Evolutionary conservation across 92 coral and sea anemone species (phyloP), one percentile per base, ranked within the genome.

Genomic region (Diadumene lineata): DNA sequence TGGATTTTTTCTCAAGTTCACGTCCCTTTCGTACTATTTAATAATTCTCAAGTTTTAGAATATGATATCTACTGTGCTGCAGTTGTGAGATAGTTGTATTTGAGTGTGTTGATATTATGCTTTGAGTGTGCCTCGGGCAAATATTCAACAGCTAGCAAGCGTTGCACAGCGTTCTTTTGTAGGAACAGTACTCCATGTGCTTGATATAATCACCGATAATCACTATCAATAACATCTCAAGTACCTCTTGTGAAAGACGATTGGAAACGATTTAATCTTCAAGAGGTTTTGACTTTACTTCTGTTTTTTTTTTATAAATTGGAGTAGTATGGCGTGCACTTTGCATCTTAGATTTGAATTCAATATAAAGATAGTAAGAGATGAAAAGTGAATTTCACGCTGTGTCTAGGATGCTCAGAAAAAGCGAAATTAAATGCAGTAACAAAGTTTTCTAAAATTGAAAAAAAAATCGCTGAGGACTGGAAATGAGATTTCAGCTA

Each of bases 111-210:
- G 22, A 22, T 22, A 21, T 58, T 62, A 6, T 62, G 7, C 31
- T 38, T n/a, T 38, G 48, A 6, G 13, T 13, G 48, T 23, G 68
- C 68, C 68, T 62, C 43, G n/a, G 68, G 68, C 68, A 62, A 62
- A 15, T 62, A 19, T 62, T 7, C 0, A 28, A 62, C 8, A 15
- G n/a, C 68, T 1, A n/a, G 61, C 24, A 11, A 25, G 30, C 31
- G 6, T 60, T 60, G 30, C 28, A 33, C 31, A 18, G 28, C 23
- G 65, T 4, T 26, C n/a, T n/a, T n/a, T n/a, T n/a, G n/a, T n/a
- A 60, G 23, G n/a, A n/a, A n/a, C n/a, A n/a, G n/a, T n/a, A n/a
- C n/a, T n/a, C n/a, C n/a, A 43, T 62, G 31, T 26, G 68, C 17
- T 30, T 28, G 68, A 62, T 62, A 0, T 28, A 62, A 6, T 4